A percentile compares a stretch with the other conserved stretches of the same genome.
phyloP scores from a whole-genome alignment of 2,113 vertebrate species.

The Cynocephalus volans region DNA sequence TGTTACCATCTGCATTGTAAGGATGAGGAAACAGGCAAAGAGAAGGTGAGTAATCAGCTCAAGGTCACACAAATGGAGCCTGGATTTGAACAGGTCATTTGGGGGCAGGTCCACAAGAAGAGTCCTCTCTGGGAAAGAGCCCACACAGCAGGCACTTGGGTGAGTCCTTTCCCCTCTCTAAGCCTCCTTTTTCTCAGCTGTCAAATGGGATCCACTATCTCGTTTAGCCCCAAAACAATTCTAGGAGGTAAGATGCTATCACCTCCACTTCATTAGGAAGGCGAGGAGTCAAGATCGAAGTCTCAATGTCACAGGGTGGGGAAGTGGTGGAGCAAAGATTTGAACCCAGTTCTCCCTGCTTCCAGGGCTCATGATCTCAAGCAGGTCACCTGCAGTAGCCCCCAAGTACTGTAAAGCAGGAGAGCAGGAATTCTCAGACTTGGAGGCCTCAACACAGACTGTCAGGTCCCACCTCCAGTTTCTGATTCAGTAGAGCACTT shows the following conservation, averaged over 20 bases:
- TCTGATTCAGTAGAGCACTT: neutral
- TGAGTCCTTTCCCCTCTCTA: neutral
- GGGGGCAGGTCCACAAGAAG: neutral
- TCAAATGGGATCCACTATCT: neutral
- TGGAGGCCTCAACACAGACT: neutral
- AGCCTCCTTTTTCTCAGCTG: neutral
- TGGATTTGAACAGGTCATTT: constrained; percentile 11
- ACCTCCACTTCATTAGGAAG: neutral
- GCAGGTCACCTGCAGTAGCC: neutral
- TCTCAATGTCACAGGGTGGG: neutral
- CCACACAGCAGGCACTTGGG: neutral
- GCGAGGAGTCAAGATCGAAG: neutral
- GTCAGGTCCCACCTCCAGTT: neutral
- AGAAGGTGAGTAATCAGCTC: neutral
- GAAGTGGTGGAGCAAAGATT: neutral
- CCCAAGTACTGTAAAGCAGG: neutral
- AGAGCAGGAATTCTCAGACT: neutral
- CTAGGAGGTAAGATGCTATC: neutral
- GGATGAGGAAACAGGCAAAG: neutral
- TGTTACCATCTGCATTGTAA: neutral
- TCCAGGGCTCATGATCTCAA: neutral
- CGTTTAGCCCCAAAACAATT: neutral
- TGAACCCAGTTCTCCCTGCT: neutral
- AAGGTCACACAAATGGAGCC: neutral
- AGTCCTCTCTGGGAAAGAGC: neutral